Percentiles rank a stretch among this genome's conserved stretches.
Evolutionary conservation across 2,113 vertebrate genomes (phyloP).

Genomic region (Cavia porcellus): DNA sequence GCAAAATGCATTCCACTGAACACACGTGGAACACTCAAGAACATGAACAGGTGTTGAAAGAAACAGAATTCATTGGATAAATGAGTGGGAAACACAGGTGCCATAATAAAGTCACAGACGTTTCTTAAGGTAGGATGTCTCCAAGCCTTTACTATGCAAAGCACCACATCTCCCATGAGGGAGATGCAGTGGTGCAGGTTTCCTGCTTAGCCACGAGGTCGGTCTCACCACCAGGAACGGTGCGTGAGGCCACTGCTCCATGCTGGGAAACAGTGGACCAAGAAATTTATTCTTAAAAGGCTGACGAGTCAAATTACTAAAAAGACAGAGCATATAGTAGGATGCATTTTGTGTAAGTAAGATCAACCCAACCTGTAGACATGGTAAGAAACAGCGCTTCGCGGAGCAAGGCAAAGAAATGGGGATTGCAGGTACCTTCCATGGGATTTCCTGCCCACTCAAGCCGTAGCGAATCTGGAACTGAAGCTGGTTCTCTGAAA

Average conservation of each 20-base stretch:
- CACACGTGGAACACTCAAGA: not conserved
- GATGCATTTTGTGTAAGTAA: not conserved
- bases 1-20: not conserved
- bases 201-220: not conserved
- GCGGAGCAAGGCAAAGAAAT: not conserved
- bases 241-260: not conserved
- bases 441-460: slow-evolving; percentile 81
- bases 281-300: slow-evolving; percentile 40
- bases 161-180: not conserved
- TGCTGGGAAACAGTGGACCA: not conserved
- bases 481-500: slow-evolving; percentile 87
- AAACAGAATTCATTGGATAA: slow-evolving; percentile 3
- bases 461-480: slow-evolving; percentile 91
- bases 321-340: slow-evolving; percentile 26
- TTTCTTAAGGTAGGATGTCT: not conserved
- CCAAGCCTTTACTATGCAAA: not conserved
- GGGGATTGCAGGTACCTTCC: slow-evolving; percentile 88
- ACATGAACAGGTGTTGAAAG: not conserved
- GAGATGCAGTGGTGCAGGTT: not conserved
- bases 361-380: not conserved
- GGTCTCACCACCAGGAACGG: not conserved
- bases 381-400: slow-evolving; percentile 4
- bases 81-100: not conserved
- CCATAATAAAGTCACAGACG: not conserved
- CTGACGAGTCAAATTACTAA: not conserved